Conservation (phyloP, 2,113 vertebrate genomes). For the Psammodynastes pulverulentus region DNA sequence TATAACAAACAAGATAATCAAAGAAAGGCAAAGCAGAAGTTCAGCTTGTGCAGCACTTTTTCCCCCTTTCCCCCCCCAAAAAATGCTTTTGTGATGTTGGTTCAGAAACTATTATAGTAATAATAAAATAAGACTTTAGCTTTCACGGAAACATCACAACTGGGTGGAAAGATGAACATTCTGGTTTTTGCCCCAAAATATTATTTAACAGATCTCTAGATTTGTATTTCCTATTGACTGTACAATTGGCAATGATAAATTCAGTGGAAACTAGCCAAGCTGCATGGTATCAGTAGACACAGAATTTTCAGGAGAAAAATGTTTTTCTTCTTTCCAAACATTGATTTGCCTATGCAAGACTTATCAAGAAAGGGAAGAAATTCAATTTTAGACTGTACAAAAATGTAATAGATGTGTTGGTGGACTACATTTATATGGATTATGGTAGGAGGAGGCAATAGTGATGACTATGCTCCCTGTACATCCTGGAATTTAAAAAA, state of each 20-base stretch:
- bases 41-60: constrained; percentile 42
- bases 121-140: constrained; percentile 47
- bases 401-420: not conserved
- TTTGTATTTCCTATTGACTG: not conserved
- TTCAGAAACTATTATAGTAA: constrained; percentile 59
- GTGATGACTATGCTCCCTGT: not conserved
- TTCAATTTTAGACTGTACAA: not conserved
- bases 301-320: not conserved
- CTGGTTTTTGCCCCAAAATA: not conserved
- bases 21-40: constrained; percentile 62
- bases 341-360: not conserved
- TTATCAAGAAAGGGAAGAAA: not conserved
- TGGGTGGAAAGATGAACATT: not conserved
- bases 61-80: constrained; percentile 36
- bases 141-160: not conserved
- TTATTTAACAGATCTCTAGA: constrained; percentile 15
- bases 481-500: not conserved
- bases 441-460: not conserved
- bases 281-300: not conserved
- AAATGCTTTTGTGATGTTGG: constrained; percentile 62
- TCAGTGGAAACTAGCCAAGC: not conserved
- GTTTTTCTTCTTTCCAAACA: not conserved
- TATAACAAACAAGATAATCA: constrained; percentile 70
- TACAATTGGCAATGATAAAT: not conserved
- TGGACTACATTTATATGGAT: not conserved